These are phyloP conservation scores for Pluvianellus socialis DNA, from an alignment of 2,113 vertebrate species.

Conservation along the genomic window DNA sequence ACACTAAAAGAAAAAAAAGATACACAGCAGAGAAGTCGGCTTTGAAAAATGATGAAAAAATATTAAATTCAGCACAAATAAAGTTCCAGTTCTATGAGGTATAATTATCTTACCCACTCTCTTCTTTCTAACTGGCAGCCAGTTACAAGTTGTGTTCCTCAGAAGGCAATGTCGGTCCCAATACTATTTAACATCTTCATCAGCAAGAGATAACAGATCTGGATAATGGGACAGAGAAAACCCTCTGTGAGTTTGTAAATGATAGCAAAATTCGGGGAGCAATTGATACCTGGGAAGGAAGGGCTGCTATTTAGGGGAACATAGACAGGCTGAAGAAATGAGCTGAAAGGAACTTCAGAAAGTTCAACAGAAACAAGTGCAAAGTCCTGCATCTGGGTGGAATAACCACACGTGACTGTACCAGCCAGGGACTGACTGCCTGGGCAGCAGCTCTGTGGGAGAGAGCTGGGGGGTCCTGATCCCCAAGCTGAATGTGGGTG, in stretches of 20 bases:
- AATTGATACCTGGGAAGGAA: not conserved
- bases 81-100: not conserved
- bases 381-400: not conserved
- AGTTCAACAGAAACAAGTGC: not conserved
- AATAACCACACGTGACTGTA: not conserved
- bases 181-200: not conserved
- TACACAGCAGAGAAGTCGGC: not conserved
- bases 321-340: not conserved
- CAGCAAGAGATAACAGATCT: not conserved
- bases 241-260: not conserved
- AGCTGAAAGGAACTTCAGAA: not conserved
- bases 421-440: not conserved
- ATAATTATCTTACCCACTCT: not conserved
- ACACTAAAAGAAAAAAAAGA: not conserved
- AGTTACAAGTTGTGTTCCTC: not conserved
- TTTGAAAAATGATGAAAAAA: not conserved
- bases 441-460: not conserved
- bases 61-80: not conserved
- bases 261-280: not conserved
- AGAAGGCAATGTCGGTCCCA: not conserved
- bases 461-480: not conserved
- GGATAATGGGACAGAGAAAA: not conserved
- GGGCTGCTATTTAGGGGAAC: not conserved
- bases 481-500: not conserved
- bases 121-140: not conserved